Evolutionary conservation across 2,113 vertebrate species (phyloP).

Genomic region (Lamprotornis superbus): DNA sequence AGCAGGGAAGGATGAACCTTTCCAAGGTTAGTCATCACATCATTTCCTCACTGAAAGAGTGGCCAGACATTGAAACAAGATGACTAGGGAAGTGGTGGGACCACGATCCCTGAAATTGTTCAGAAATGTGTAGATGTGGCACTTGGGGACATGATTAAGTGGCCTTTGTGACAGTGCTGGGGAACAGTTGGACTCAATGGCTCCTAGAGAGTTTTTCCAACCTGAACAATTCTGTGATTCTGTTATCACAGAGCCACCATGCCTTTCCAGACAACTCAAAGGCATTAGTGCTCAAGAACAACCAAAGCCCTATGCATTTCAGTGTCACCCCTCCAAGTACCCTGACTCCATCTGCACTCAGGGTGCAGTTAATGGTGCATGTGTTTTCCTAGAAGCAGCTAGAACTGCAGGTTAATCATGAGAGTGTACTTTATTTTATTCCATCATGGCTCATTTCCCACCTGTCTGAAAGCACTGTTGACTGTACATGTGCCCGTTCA

Average conservation of each 20-base stretch:
- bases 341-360: accelerated
- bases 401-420: background rate
- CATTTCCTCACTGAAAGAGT: background rate
- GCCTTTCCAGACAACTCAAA: background rate
- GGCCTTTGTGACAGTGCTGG: background rate
- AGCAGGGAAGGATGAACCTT: background rate
- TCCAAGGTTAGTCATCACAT: background rate
- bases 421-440: background rate
- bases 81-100: background rate
- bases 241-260: background rate
- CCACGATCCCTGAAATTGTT: background rate
- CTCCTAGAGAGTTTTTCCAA: background rate
- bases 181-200: background rate
- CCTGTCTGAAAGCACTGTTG: background rate
- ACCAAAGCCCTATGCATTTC: background rate
- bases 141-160: background rate
- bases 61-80: background rate
- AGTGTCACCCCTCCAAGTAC: accelerated
- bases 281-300: background rate
- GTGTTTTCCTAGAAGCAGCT: background rate
- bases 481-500: background rate
- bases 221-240: background rate
- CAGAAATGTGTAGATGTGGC: background rate
- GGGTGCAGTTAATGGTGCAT: background rate
- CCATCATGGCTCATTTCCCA: background rate